Evolutionary conservation across 2,113 vertebrate genomes (phyloP), one percentile per base, ranked within the genome.

Genomic region (Tamias sibiricus): DNA sequence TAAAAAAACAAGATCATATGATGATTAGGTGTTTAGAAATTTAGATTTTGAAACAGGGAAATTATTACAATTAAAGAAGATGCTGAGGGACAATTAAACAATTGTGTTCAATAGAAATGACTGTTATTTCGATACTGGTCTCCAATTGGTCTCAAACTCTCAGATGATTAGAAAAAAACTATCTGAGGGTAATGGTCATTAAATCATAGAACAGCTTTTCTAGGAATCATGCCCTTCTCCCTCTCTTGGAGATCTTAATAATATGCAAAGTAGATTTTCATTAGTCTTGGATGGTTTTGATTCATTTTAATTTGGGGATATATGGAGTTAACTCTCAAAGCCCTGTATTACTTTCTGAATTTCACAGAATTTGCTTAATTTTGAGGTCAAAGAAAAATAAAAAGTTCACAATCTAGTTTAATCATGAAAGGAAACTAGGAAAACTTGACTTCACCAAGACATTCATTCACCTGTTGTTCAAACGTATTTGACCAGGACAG

Each of bases 301-400:
- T 14, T 86, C 19, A 47, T 35, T 82, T 57, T 62, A 91, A 82
- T 72, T 44, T 86, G 72, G 62, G 76, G 17, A 47, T 54, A 20
- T 49, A 62, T 11, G 6, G 4, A 1, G 7, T 35, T 19, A 42
- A 19, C 35, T 71, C 64, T 82, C 52, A 92, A 87, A 87, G 14
- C 3, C 20, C 20, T 40, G 9, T 26, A 32, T 44, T 82, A 77
- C 14, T 83, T 81, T 49, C 64, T 47, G 37, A 69, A 26, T 92
- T 95, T 52, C 13, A 28, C 6, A 87, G n/a, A 92, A 81, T 47
- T 47, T 87, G 11, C 13, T 96, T 68, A 87, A 81, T 75, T 82
- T 28, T 92, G 80, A 96, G 47, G 71, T n/a, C 47, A 84, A 87
- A 94, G 35, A 82, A 94, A 74, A 90, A 49, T 86, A 14, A 79